phyloP scores from a whole-genome alignment of 2,797 vertebrate genomes.

The Uromys caudimaculatus region DNA sequence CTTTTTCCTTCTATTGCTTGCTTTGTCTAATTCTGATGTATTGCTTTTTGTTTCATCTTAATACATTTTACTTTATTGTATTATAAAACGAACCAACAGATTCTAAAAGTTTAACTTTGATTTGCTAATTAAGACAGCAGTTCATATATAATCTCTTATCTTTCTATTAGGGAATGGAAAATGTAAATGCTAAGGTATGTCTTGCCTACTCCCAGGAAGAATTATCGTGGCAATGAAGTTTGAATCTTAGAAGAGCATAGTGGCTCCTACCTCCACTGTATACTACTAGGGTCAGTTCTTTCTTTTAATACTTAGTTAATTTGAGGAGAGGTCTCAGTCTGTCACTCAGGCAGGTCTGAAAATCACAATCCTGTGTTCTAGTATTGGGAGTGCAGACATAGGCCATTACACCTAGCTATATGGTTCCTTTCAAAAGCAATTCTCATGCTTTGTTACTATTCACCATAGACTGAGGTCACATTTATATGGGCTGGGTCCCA shows the following conservation, averaged over 20 bases:
- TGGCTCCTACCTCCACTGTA: neutral
- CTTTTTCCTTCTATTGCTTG: neutral
- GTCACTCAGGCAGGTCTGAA: neutral
- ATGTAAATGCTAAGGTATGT: constrained; percentile 9
- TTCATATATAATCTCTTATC: neutral
- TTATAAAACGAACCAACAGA: neutral
- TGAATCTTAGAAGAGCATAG: neutral
- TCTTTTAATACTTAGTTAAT: neutral
- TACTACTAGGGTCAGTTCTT: neutral
- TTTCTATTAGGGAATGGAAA: neutral
- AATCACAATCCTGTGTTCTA: neutral
- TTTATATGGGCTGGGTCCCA: neutral
- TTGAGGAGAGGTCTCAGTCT: neutral
- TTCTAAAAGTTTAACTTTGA: constrained; percentile 2
- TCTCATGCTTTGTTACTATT: neutral
- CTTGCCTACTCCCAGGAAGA: neutral
- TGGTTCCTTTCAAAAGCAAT: neutral
- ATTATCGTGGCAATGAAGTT: neutral
- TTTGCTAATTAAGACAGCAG: neutral
- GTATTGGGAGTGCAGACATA: neutral
- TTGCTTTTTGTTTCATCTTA: neutral
- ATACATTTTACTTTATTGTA: neutral
- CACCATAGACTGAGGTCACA: neutral
- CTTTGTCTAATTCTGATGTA: neutral
- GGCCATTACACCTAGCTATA: neutral